Evolutionary conservation across 2,797 vertebrate species (phyloP).

Genomic region (Bovichtus variegatus): DNA sequence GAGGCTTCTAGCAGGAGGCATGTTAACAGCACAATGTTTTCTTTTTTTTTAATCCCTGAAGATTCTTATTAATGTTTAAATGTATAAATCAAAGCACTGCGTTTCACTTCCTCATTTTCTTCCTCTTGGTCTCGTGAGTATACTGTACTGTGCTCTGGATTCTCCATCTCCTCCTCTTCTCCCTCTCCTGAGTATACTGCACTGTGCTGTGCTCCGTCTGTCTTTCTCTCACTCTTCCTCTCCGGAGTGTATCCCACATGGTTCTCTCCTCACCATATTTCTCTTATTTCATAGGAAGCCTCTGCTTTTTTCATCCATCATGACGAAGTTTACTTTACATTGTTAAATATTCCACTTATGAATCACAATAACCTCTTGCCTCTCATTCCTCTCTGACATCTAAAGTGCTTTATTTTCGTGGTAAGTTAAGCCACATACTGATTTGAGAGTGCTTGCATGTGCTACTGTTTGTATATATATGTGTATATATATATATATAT

Average conservation of each 20-base stretch:
- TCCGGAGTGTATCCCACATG: neutral
- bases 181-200: slow-evolving; percentile 13
- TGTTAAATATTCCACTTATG: slow-evolving; percentile 8
- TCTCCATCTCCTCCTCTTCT: slow-evolving; percentile 7
- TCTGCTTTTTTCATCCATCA: neutral
- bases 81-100: slow-evolving; percentile 55
- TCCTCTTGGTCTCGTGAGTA: slow-evolving; percentile 25
- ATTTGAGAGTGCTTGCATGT: too few relatives aligned
- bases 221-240: slow-evolving; percentile 14
- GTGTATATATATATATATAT: too few relatives aligned
- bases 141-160: slow-evolving; percentile 11
- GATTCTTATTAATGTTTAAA: slow-evolving; percentile 56
- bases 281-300: slow-evolving; percentile 13
- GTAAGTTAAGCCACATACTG: too few relatives aligned
- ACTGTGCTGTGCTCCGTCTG: slow-evolving; percentile 16
- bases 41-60: slow-evolving; percentile 4
- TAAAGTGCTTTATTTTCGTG: too few relatives aligned
- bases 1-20: slow-evolving; percentile 52
- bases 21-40: slow-evolving; percentile 37
- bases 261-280: slow-evolving; percentile 4
- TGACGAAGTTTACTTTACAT: slow-evolving; percentile 11
- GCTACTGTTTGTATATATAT: too few relatives aligned
- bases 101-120: slow-evolving; percentile 13
- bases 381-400: slow-evolving; percentile 13
- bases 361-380: slow-evolving; percentile 39